Conservation (phyloP, 2,113 vertebrate genomes). For the Menidia beryllina region DNA sequence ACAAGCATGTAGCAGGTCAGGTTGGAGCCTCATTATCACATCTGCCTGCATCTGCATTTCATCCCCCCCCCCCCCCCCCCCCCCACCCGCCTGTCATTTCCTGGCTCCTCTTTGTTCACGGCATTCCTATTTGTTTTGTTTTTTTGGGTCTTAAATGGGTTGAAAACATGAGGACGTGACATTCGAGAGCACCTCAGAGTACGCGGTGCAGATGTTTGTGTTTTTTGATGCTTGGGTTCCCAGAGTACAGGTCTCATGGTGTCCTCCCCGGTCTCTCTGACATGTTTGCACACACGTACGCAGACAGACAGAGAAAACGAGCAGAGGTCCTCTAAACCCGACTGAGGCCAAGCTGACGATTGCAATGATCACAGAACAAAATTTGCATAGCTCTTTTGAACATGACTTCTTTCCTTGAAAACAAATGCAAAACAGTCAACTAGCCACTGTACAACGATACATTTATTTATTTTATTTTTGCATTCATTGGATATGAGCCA, state of each 20-base stretch:
- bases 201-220: background rate
- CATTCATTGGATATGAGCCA: background rate
- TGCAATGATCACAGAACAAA: conserved; percentile 15
- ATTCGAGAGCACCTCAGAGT: background rate
- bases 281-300: conserved; percentile 4
- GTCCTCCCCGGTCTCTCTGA: background rate
- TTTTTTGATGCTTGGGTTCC: background rate
- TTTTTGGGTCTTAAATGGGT: conserved; percentile 31
- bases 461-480: conserved; percentile 22
- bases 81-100: conserved; percentile 30
- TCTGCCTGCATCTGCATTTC: background rate
- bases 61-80: background rate
- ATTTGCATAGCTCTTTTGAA: conserved; percentile 14
- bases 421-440: background rate
- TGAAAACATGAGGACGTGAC: conserved; percentile 1
- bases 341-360: conserved; percentile 23
- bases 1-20: conserved; percentile 32
- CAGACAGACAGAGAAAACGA: conserved; percentile 19
- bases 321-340: conserved; percentile 9
- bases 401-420: background rate
- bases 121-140: too few species aligned
- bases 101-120: conserved; percentile 10
- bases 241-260: conserved; percentile 2
- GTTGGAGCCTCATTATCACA: conserved; percentile 11
- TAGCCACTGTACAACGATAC: background rate